Evolutionary conservation across 2,797 vertebrate species (phyloP).

Genomic region (Sus cebifrons): DNA sequence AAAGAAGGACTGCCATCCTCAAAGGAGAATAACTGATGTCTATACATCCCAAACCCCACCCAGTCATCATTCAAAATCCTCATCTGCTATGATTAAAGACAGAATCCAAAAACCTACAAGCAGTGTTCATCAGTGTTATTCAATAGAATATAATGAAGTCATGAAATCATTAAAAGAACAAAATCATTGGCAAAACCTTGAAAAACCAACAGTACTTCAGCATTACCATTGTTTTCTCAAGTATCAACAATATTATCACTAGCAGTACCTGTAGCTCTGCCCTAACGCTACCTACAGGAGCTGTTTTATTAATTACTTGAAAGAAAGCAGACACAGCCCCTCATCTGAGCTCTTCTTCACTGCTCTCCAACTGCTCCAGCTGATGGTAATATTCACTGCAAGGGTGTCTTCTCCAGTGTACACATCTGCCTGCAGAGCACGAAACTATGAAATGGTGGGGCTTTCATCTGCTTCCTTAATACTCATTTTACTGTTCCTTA

Average conservation of each 20-base stretch:
- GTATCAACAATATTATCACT: background rate
- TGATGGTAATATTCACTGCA: background rate
- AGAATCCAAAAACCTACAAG: background rate
- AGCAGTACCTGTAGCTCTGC: no score
- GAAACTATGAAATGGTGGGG: background rate
- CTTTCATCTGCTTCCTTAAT: background rate
- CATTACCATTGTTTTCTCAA: background rate
- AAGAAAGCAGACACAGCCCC: background rate
- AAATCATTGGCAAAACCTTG: background rate
- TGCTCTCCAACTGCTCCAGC: background rate
- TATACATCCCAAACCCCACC: background rate
- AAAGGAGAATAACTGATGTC: background rate
- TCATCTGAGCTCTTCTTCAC: background rate
- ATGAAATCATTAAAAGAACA: background rate
- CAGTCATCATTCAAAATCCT: background rate
- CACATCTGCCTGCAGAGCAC: background rate
- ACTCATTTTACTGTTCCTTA: background rate
- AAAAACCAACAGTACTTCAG: background rate
- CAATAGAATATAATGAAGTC: background rate
- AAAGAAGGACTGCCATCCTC: background rate
- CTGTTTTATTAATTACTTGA: background rate
- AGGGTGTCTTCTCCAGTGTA: background rate
- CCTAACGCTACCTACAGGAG: background rate
- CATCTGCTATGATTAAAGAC: background rate
- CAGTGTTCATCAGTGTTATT: background rate